Conservation (phyloP, 2,888 invertebrate species). For the Antheraea yamamai region DNA sequence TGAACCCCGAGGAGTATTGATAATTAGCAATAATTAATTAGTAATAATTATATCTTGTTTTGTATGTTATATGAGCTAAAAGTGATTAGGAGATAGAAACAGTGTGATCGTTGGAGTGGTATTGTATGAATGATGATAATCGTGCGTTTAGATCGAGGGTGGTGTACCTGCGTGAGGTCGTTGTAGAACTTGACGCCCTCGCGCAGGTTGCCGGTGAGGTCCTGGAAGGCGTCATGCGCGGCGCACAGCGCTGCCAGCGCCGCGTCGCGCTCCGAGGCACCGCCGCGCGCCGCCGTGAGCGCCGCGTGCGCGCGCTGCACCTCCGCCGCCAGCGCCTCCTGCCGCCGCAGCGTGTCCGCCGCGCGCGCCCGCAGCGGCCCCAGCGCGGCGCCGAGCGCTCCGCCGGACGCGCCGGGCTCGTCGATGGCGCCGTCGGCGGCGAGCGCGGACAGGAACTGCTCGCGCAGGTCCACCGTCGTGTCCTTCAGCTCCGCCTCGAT, state of each 20-base stretch:
- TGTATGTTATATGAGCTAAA: too few relatives aligned
- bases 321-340: constrained; percentile 47
- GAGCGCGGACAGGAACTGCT: constrained; percentile 73
- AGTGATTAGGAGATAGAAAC: too few relatives aligned
- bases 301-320: constrained; percentile 80
- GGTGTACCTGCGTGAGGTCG: constrained; percentile 89
- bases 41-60: too few relatives aligned
- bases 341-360: constrained; percentile 38
- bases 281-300: constrained; percentile 82
- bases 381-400: constrained; percentile 89
- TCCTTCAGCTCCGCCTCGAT: constrained; percentile 88
- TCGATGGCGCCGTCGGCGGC: constrained; percentile 92
- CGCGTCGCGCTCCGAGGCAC: constrained; percentile 86
- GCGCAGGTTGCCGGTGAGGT: constrained; percentile 93
- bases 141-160: too few relatives aligned
- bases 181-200: constrained; percentile 99
- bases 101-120: too few relatives aligned
- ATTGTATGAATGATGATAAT: too few relatives aligned
- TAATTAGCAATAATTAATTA: too few relatives aligned
- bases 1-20: too few relatives aligned
- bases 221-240: constrained; percentile 95
- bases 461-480: constrained; percentile 84
- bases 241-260: constrained; percentile 93
- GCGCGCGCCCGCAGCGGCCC: constrained; percentile 83
- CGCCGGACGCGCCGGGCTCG: constrained; percentile 91